phyloP scores from a whole-genome alignment of 2,888 invertebrate species.

The Eupithecia insigniata region DNA sequence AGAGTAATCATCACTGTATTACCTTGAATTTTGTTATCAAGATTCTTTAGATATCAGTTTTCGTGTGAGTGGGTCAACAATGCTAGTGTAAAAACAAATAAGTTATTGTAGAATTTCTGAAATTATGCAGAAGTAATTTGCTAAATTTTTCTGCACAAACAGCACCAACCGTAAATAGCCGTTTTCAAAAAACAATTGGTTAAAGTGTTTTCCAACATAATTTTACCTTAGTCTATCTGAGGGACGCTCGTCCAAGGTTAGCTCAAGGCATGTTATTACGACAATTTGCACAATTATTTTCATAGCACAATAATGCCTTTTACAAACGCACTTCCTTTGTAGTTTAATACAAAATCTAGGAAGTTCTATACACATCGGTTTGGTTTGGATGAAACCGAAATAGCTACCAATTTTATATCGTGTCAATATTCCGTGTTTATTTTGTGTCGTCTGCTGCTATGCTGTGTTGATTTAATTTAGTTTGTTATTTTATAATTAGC shows the following conservation, averaged over 20 bases:
- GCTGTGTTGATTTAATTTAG: constrained; percentile 32
- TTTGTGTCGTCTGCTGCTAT: constrained; percentile 40
- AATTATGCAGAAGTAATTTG: background rate
- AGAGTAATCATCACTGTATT: background rate
- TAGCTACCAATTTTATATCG: background rate
- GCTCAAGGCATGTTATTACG: constrained; percentile 49
- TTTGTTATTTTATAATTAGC: background rate
- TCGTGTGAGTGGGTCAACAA: constrained; percentile 1
- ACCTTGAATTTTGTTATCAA: constrained; percentile 7
- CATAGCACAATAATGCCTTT: constrained; percentile 42
- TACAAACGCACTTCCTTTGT: constrained; percentile 44
- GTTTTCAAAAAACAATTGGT: constrained; percentile 10
- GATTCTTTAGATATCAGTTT: constrained; percentile 2
- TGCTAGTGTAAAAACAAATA: constrained; percentile 3
- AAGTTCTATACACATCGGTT: background rate
- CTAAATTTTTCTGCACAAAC: background rate
- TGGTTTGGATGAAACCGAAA: background rate
- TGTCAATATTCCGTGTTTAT: constrained; percentile 7
- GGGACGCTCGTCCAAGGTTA: constrained; percentile 53
- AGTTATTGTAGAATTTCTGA: background rate
- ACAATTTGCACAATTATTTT: constrained; percentile 54
- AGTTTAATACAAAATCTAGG: constrained; percentile 30
- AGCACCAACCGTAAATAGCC: background rate
- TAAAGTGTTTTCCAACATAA: constrained; percentile 23
- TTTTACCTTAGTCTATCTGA: constrained; percentile 47